These are phyloP conservation scores for Eilema sororculum DNA, from an alignment of 2,888 invertebrate species.

Conservation along the genomic window DNA sequence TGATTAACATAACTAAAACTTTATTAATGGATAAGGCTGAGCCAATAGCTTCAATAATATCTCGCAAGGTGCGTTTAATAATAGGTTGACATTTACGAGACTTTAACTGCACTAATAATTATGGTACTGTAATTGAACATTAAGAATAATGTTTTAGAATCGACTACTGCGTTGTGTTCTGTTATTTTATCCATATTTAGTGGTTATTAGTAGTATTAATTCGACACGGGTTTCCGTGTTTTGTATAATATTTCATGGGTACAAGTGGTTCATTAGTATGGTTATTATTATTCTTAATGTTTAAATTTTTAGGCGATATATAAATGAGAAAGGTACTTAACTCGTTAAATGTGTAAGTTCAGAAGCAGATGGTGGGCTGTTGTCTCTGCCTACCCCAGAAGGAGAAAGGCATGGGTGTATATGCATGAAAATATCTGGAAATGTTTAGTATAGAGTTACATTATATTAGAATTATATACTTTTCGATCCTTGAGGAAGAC, in stretches of 20 bases:
- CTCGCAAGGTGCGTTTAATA: constrained; percentile 49
- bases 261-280: background rate
- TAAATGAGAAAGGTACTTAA: too few relatives aligned
- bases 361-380: too few relatives aligned
- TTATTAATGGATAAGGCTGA: constrained; percentile 35
- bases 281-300: background rate
- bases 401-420: too few relatives aligned
- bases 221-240: background rate
- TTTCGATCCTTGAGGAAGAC: too few relatives aligned
- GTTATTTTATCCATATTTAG: background rate
- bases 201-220: background rate
- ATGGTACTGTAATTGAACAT: constrained; percentile 30
- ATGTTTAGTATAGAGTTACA: too few relatives aligned
- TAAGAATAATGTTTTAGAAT: constrained; percentile 19
- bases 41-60: constrained; percentile 39
- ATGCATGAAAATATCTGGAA: too few relatives aligned
- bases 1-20: constrained; percentile 24
- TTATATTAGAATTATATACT: too few relatives aligned
- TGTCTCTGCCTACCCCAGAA: too few relatives aligned
- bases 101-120: constrained; percentile 19
- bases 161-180: constrained; percentile 1
- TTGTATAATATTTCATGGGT: background rate
- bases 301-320: too few relatives aligned
- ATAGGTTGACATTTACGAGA: constrained; percentile 49
- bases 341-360: too few relatives aligned